Evolutionary conservation across 2,888 invertebrate species (phyloP), one percentile per base, ranked within the genome.

Genomic region (Dryocosmus kuriphilus): DNA sequence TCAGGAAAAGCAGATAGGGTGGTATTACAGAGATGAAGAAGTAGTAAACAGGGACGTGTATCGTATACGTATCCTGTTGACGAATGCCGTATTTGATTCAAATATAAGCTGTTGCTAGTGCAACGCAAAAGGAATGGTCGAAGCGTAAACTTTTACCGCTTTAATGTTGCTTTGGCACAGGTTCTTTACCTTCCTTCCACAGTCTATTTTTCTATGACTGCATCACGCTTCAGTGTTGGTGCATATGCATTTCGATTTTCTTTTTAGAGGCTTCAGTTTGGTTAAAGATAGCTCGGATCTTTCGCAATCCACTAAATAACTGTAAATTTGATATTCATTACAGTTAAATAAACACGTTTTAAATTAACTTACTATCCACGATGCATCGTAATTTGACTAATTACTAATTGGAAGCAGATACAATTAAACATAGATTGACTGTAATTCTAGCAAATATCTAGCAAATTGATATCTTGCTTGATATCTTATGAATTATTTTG

Each of bases 271-370:
- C 27, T 60, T 60, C 27, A 60, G 60, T 60, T 60, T 60, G 22
- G 27, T 24, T 16, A 55, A 22, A 55, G n/a, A 55, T 55, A 55
- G 55, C 55, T 55, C 55, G 14, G 24, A 60, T 60, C 27, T 60
- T 24, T 60, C 27, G 60, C 60, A 27, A 60, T 24, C 57, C 9
- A 57, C n/a, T 19, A 71, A 71, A 46, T 71, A 51, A 51, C 71
- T 71, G 71, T 71, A 19, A 71, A 71, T 27, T 71, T 71, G 27
- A 30, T 71, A 46, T 30, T 51, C n/a, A 71, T 51, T 51, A 71
- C 71, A 51, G 71, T 71, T 71, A 32, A 71, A 71, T 1, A 11
- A 71, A 32, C 63, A 35, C 35, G 11, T 35, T n/a, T n/a, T 11
- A 27, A 63, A 11, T 63, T 11, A 35, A 63, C n/a, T 35, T 7